A percentile compares a stretch with the other conserved stretches of the same genome.
Conservation (phyloP, 2,797 vertebrate species). For the Carduelis carduelis region DNA sequence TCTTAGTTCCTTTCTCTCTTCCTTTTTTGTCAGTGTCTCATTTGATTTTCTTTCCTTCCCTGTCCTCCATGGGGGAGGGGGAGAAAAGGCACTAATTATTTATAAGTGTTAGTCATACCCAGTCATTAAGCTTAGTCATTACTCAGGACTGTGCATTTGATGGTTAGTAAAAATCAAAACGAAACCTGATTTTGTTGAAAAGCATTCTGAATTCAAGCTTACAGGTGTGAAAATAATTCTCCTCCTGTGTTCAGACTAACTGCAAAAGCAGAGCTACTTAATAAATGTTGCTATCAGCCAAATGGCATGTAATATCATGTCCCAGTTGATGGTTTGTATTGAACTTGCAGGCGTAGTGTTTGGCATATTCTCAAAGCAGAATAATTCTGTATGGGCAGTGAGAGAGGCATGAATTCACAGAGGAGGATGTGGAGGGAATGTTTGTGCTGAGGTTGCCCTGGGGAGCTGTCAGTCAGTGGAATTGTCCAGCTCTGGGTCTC, state of each 20-base stretch:
- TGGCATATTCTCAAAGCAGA: background rate
- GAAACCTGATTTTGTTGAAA: slow-evolving; percentile 5
- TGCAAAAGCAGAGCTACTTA: background rate
- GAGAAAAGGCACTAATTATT: slow-evolving; percentile 54
- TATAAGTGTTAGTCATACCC: slow-evolving; percentile 62
- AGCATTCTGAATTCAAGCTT: background rate
- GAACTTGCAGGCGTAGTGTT: background rate
- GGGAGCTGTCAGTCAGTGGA: background rate
- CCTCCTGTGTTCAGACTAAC: background rate
- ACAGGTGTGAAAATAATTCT: slow-evolving; percentile 22
- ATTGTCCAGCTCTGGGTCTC: rapidly evolving
- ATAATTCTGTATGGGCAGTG: background rate
- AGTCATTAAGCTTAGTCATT: slow-evolving; percentile 64
- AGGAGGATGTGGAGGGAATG: background rate
- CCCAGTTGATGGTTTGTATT: background rate
- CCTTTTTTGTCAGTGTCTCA: background rate
- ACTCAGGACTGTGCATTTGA: slow-evolving; percentile 49
- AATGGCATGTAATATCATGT: background rate
- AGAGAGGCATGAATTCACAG: background rate
- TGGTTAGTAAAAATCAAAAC: slow-evolving; percentile 48
- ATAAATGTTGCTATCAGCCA: background rate
- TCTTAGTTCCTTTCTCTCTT: background rate
- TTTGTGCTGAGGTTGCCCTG: background rate
- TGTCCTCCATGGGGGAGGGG: slow-evolving; percentile 1
- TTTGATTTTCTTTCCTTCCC: background rate